phyloP scores from a whole-genome alignment of 2,113 vertebrate species.

The Mystacornis crossleyi region DNA sequence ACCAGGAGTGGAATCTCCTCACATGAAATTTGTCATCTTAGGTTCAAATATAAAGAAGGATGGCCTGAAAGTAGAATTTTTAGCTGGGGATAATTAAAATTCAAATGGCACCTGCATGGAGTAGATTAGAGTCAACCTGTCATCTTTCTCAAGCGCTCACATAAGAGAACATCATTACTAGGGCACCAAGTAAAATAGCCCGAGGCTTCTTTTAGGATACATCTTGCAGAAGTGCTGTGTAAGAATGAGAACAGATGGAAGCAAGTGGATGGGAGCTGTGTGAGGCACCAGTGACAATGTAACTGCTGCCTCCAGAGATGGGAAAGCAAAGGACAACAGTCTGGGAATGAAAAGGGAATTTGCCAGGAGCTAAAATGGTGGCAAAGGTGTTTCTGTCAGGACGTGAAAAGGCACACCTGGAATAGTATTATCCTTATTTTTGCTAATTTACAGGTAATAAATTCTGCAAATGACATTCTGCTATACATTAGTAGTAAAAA shows the following conservation, averaged over 20 bases:
- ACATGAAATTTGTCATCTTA: not conserved
- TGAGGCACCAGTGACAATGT: not conserved
- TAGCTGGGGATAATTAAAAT: constrained; percentile 32
- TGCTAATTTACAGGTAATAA: not conserved
- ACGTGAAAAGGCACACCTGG: not conserved
- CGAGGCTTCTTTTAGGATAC: not conserved
- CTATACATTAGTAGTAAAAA: not conserved
- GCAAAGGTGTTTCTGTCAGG: not conserved
- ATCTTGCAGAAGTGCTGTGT: not conserved
- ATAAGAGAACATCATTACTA: constrained; percentile 21
- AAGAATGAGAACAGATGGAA: not conserved
- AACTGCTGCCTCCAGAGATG: not conserved
- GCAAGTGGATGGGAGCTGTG: not conserved
- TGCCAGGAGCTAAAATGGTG: not conserved
- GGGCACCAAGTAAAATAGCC: constrained; percentile 9
- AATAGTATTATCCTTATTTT: not conserved
- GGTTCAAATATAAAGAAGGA: not conserved
- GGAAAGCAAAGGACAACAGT: not conserved
- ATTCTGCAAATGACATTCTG: not conserved
- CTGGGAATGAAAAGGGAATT: not conserved
- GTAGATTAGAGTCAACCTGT: constrained; percentile 25
- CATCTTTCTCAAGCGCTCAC: constrained; percentile 16
- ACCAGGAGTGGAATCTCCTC: not conserved
- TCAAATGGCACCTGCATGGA: not conserved
- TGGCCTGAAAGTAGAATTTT: not conserved